Evolutionary conservation across 2,797 vertebrate species (phyloP).

Genomic region (Premnoplex brunnescens): DNA sequence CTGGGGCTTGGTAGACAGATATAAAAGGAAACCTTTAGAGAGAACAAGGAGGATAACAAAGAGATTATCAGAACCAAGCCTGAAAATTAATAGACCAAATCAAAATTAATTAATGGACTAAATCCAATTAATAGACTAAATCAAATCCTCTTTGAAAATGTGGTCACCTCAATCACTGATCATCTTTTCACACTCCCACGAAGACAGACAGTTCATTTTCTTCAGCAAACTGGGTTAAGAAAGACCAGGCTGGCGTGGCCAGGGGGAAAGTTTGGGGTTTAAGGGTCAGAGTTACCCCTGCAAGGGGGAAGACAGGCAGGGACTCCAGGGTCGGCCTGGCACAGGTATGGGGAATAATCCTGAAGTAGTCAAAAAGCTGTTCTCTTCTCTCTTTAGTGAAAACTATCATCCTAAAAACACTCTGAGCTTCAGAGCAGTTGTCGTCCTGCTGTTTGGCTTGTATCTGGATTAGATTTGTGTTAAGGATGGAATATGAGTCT

Average conservation of each 20-base stretch:
- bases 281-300: neutral
- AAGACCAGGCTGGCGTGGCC: neutral
- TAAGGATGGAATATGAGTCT: conserved; percentile 30
- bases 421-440: conserved; percentile 27
- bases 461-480: conserved; percentile 65
- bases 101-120: conserved; percentile 48
- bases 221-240: neutral
- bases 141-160: neutral
- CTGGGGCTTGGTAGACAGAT: neutral
- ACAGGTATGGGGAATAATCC: neutral
- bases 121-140: conserved; percentile 51
- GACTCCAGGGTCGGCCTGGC: neutral
- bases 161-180: neutral
- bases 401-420: neutral
- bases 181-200: neutral
- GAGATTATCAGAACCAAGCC: conserved; percentile 2
- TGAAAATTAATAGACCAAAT: conserved; percentile 36
- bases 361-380: neutral
- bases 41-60: conserved; percentile 14
- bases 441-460: neutral
- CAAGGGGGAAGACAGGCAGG: neutral
- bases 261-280: rapidly evolving
- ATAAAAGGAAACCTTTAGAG: conserved; percentile 39
- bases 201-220: neutral
- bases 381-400: neutral